Percentiles rank a stretch among this genome's conserved stretches.
These are phyloP conservation scores for Noctua janthina DNA, from an alignment of 2,888 invertebrate species.

Conservation along the genomic window DNA sequence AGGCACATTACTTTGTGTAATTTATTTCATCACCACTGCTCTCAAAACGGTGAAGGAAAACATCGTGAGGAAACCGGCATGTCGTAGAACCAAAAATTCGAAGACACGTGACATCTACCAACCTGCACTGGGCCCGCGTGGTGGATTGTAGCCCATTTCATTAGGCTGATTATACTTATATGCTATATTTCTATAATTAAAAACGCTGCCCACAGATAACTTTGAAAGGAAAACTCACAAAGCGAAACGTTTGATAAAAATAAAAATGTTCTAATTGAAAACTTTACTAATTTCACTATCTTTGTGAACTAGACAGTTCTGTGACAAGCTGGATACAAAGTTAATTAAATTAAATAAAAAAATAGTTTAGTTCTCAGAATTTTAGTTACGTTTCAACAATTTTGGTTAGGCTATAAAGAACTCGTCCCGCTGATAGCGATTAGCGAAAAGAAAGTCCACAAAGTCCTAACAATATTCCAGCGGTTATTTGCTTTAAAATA, in stretches of 20 bases:
- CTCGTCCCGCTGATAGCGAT: background rate
- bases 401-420: background rate
- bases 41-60: too few species aligned
- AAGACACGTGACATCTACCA: too few species aligned
- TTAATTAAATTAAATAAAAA: slow-evolving; percentile 7
- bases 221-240: slow-evolving; percentile 4
- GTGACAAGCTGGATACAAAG: background rate
- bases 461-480: too few species aligned
- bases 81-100: too few species aligned
- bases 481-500: too few species aligned
- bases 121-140: too few species aligned
- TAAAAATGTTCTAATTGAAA: background rate
- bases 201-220: background rate
- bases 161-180: too few species aligned
- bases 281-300: slow-evolving; percentile 12
- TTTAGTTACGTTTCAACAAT: background rate
- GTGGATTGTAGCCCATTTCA: too few species aligned
- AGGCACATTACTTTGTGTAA: too few species aligned
- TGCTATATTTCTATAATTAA: background rate
- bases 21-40: too few species aligned
- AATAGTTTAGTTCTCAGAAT: background rate
- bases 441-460: background rate
- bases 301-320: slow-evolving; percentile 29
- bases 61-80: too few species aligned
- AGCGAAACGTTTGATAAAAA: slow-evolving; percentile 15